Evolutionary conservation across 2,888 invertebrate genomes (phyloP), one percentile per base, ranked within the genome.

Genomic region (Dolichopus griseipennis): DNA sequence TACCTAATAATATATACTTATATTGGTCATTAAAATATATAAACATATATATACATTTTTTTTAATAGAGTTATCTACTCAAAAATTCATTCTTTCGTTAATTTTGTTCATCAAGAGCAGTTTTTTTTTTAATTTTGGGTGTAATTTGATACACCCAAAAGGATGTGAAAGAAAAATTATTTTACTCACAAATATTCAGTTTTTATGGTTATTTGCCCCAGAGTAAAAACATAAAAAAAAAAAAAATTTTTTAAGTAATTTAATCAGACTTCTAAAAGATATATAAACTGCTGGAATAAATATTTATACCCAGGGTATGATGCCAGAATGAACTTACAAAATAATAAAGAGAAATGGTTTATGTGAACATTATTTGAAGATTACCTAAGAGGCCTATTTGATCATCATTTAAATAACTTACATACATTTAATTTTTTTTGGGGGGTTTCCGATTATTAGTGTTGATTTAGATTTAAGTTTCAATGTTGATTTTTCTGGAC

Each of bases 81-180:
- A 52, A 52, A 52, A 52, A 52, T 52, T 52, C 52, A 52, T 52
- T 52, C 52, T 52, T 52, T n/a, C 52, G 15, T 52, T 52, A 18
- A 52, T 52, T 18, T 52, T 52, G 27, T 27, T 27, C 27, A 27
- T 5, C 27, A 27, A n/a, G n/a, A n/a, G n/a, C 27, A 27, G 2
- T 52, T 52, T 9, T 52, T 52, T 15, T 18, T 18, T 52, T n/a
- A 18, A 52, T 18, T 18, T 41, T 52, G 52, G 52, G 52, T 52
- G 52, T 52, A 52, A 52, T 52, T n/a, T 52, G 52, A 52, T 52
- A 52, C 52, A 52, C 52, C 52, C 52, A 52, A 52, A 52, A n/a
- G 52, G 52, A 52, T 52, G 52, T 52, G 52, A 52, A 52, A 52
- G 15, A 52, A 12, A 7, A 12, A 12, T 52, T n/a, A n/a, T n/a